phyloP scores from a whole-genome alignment of 2,113 vertebrate genomes.

The Vicugna pacos region DNA sequence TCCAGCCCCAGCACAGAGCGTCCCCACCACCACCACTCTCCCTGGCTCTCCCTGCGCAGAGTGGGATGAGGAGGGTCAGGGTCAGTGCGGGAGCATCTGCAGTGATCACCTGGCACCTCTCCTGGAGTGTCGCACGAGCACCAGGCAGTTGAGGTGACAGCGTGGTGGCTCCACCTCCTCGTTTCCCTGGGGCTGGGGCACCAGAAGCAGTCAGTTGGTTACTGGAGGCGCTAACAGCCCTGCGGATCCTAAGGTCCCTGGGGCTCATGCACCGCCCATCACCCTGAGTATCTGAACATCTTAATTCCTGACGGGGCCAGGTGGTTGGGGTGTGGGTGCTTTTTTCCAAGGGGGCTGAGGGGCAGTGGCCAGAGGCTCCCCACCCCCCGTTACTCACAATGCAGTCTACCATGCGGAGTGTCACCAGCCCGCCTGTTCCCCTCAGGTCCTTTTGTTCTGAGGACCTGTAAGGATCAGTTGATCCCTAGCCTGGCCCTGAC shows the following conservation, averaged over 20 bases:
- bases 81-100: conserved; percentile 58
- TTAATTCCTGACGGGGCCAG: neutral
- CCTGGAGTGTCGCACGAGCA: conserved; percentile 63
- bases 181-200: neutral
- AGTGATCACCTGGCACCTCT: conserved; percentile 79
- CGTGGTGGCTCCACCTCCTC: neutral
- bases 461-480: neutral
- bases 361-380: neutral
- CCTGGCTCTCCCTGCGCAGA: conserved; percentile 59
- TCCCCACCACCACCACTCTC: conserved; percentile 44
- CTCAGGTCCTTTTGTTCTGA: neutral
- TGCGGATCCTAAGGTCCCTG: conserved; percentile 55
- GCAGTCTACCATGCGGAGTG: neutral
- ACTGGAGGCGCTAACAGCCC: conserved; percentile 40
- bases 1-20: neutral
- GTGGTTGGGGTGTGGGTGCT: neutral
- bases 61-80: conserved; percentile 66
- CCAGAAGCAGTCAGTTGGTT: neutral
- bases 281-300: neutral
- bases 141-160: neutral
- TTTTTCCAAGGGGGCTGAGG: neutral
- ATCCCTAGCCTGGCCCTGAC: neutral
- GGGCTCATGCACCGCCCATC: neutral
- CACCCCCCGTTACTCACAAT: neutral
- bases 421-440: neutral